These are phyloP conservation scores for Ruditapes philippinarum DNA, from an alignment of 1,140 invertebrate genomes.

Conservation along the genomic window DNA sequence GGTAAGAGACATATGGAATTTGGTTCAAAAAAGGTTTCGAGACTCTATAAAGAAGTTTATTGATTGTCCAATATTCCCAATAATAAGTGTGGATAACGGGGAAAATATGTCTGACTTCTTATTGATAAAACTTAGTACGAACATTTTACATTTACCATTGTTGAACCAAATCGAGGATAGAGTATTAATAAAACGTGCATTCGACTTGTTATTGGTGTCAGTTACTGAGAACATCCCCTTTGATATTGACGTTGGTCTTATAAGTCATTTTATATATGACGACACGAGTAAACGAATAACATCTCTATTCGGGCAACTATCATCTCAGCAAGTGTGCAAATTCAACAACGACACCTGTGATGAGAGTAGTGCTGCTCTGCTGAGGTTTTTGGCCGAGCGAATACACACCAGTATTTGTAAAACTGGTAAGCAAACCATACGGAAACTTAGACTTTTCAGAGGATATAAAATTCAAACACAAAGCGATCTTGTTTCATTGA, in stretches of 20 bases:
- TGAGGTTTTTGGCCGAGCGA: background rate
- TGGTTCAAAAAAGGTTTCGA: background rate
- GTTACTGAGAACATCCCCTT: background rate
- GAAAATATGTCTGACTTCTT: background rate
- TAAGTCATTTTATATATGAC: background rate
- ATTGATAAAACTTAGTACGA: background rate
- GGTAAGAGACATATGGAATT: slow-evolving; percentile 18
- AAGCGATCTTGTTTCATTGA: background rate
- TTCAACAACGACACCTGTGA: background rate
- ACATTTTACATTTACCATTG: background rate
- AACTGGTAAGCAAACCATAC: background rate
- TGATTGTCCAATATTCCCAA: background rate
- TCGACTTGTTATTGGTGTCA: background rate
- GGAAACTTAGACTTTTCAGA: background rate
- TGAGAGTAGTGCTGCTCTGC: background rate
- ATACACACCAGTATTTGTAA: background rate
- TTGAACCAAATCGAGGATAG: background rate
- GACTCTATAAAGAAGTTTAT: background rate
- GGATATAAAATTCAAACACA: background rate
- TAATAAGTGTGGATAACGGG: background rate
- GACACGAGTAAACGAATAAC: background rate
- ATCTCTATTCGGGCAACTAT: background rate
- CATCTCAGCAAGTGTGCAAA: background rate
- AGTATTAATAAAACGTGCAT: background rate
- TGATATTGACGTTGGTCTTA: background rate